These are phyloP conservation scores for Ips typographus DNA, from an alignment of 1,140 invertebrate species.

Conservation along the genomic window DNA sequence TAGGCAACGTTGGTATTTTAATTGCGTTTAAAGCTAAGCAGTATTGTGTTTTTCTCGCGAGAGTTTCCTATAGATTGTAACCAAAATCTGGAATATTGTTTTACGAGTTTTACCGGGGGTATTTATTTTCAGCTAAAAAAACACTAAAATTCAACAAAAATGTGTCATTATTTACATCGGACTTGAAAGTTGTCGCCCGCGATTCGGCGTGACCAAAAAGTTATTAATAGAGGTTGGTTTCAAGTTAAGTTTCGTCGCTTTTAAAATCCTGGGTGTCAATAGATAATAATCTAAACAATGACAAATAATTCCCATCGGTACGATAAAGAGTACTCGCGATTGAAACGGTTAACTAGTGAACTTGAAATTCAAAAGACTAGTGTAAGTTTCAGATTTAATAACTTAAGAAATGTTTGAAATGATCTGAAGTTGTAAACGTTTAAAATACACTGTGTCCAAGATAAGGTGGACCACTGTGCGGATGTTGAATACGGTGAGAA, in stretches of 20 bases:
- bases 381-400: slow-evolving; percentile 54
- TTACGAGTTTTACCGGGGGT: no score
- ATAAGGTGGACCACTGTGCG: no score
- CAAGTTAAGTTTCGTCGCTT: slow-evolving; percentile 10
- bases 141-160: no score
- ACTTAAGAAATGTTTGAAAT: not conserved
- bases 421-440: no score
- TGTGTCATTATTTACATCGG: not conserved
- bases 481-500: no score
- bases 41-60: no score
- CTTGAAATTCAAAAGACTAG: slow-evolving; percentile 60
- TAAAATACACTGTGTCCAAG: no score
- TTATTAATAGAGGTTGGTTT: slow-evolving; percentile 27
- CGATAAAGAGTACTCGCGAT: slow-evolving; percentile 63
- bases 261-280: not conserved
- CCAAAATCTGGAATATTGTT: no score
- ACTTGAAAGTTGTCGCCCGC: not conserved
- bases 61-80: no score
- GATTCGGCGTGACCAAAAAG: slow-evolving; percentile 8
- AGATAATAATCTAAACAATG: slow-evolving; percentile 30
- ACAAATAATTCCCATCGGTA: slow-evolving; percentile 51
- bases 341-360: slow-evolving; percentile 64
- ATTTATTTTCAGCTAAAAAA: no score
- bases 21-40: no score
- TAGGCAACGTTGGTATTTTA: slow-evolving; percentile 6